Base-by-base conservation (phyloP, 2,888 invertebrate species). In the Metallyticus violacea region DNA sequence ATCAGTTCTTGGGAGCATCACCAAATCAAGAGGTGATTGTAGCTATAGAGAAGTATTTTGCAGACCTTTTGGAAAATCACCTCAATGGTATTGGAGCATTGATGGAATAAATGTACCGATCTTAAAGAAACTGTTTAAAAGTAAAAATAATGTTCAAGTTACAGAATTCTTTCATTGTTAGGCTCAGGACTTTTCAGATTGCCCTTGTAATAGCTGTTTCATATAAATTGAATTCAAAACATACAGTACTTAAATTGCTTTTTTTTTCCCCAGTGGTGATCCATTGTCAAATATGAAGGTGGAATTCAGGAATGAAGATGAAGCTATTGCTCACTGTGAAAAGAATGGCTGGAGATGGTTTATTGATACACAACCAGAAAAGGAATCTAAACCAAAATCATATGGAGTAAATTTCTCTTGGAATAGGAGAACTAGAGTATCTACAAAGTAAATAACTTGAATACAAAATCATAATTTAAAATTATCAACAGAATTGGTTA, bases 321-420 rank as follows among this genome's bases (percentile, higher is more conserved):
- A 98, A 90, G 99, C 99, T 0, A 95, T 98, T 86, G 94, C 94
- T 0, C 97, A 96, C 91, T 99, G 99, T 91, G 96, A 98, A 90
- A 98, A 97, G 91, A 98, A 99, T 92, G 98, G 98, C 4, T 99
- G 98, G 97, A 93, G 94, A 26, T 99, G 97, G 94, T 97, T 94
- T 90, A 91, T 99, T 6, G 97, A 98, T 90, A 94, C 95, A 79
- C 95, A 95, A 6, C 95, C 96, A 89, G 94, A 94, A 22, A 93
- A 95, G 62, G 95, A 95, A 90, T 93, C 94, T 40, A 94, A 95
- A 87, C 95, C 96, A 6, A 99, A 99, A 92, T 96, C 95, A 87
- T 99, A 99, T 91, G 99, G 97, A 15, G 92, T 95, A 27, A 99
- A 99, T 91, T 99, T 98, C 92, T 94, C 98, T 1, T 99, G 99